A percentile compares a stretch with the other conserved stretches of the same genome.
Evolutionary conservation across 2,888 invertebrate genomes (phyloP).

Genomic region (Tetranychus truncatus): DNA sequence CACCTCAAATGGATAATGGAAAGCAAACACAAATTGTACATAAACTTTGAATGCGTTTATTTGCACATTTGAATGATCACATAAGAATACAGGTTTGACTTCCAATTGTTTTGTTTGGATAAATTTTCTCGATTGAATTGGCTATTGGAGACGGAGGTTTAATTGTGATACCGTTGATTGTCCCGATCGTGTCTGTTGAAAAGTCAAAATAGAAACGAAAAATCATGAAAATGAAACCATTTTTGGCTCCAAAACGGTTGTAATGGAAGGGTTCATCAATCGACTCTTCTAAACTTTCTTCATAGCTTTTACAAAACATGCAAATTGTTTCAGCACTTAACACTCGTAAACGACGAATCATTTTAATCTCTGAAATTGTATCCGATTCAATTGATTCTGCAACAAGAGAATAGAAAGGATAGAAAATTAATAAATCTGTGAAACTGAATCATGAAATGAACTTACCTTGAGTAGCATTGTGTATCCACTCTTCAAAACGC

Average conservation of each 20-base stretch:
- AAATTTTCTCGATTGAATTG: not conserved
- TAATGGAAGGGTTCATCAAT: conserved; percentile 19
- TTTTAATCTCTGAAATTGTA: not conserved
- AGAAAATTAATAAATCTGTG: not conserved
- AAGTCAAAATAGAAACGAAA: conserved; percentile 18
- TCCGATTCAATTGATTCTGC: not conserved
- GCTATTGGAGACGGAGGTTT: not conserved
- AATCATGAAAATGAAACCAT: conserved; percentile 20
- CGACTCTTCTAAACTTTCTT: conserved; percentile 15
- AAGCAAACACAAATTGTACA: too few species aligned
- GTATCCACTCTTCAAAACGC: conserved; percentile 18
- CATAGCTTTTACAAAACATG: conserved; percentile 15
- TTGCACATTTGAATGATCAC: not conserved
- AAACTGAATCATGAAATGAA: not conserved
- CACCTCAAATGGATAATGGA: too few species aligned
- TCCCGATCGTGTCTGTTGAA: not conserved
- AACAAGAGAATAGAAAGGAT: not conserved
- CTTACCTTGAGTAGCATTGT: not conserved
- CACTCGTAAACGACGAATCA: conserved; percentile 3
- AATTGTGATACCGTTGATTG: conserved; percentile 3
- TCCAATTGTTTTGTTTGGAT: not conserved
- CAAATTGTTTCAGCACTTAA: conserved; percentile 20
- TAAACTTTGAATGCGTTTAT: too few species aligned
- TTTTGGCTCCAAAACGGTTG: conserved; percentile 20
- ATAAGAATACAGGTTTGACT: not conserved